phyloP scores from a whole-genome alignment of 1,140 invertebrate genomes.

The Panagrolaimus sp. region DNA sequence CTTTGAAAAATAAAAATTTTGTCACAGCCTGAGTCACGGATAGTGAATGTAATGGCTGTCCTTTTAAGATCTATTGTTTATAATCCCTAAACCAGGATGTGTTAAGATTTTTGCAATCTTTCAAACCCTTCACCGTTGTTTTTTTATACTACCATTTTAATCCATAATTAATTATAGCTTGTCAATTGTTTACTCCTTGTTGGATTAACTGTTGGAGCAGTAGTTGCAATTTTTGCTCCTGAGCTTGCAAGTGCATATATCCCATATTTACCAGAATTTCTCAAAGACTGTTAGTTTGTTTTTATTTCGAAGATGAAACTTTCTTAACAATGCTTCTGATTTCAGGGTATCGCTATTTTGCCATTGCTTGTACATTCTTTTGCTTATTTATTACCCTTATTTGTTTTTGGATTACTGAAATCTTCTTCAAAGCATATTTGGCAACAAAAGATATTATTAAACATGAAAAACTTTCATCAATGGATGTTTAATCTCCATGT shows the following conservation, averaged over 20 bases:
- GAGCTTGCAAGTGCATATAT: constrained; percentile 9
- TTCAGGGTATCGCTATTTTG: constrained; percentile 4
- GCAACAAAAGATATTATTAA: constrained; percentile 9
- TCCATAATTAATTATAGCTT: background rate
- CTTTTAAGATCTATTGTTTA: no score
- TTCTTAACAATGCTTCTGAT: background rate
- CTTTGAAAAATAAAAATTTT: no score
- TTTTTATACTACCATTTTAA: background rate
- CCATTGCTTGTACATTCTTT: background rate
- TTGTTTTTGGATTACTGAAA: constrained; percentile 7
- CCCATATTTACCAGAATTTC: background rate
- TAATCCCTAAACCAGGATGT: no score
- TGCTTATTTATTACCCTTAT: background rate
- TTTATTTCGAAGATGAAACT: background rate
- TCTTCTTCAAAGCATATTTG: constrained; percentile 7
- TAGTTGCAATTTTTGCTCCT: constrained; percentile 3
- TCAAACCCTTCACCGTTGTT: no score
- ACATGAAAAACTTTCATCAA: background rate
- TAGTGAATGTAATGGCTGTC: no score
- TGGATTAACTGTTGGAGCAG: background rate
- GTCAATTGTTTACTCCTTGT: background rate
- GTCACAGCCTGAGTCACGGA: no score
- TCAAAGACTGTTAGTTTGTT: constrained; percentile 1
- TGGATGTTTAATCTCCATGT: no score
- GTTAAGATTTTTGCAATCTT: no score